Evolutionary conservation across 2,113 vertebrate species (phyloP).

Genomic region (Pseudopipra pipra): DNA sequence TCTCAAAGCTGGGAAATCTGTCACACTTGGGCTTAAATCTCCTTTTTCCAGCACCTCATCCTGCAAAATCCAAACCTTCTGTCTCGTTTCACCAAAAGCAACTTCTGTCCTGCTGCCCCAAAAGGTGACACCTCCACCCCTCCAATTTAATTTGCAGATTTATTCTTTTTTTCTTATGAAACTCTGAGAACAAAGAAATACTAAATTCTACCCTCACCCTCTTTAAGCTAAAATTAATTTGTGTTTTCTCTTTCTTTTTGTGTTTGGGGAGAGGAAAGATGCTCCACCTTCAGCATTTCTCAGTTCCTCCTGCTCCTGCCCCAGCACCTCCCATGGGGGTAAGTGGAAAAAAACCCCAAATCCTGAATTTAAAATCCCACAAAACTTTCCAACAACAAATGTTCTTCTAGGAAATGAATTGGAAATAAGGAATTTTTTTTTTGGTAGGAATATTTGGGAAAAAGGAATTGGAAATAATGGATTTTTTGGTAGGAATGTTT

Average conservation of each 20-base stretch:
- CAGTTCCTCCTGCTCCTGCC: neutral
- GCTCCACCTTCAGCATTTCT: neutral
- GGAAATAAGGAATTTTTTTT: neutral
- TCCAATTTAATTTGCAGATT: neutral
- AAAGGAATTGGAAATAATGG: no score
- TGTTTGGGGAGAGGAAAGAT: neutral
- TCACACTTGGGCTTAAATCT: neutral
- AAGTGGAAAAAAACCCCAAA: neutral
- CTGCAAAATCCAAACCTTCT: neutral
- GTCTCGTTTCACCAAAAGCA: neutral
- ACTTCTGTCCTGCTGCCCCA: neutral
- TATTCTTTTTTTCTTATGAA: neutral
- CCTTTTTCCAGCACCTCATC: neutral
- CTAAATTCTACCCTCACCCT: neutral
- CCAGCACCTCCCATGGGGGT: neutral
- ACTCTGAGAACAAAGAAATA: neutral
- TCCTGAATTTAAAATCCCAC: neutral
- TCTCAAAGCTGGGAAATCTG: neutral
- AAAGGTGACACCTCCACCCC: neutral
- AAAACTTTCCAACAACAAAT: fast-evolving
- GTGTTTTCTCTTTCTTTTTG: neutral
- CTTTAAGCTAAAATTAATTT: neutral
- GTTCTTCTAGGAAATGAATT: neutral
- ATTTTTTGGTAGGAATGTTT: no score
- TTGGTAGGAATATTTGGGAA: neutral